These are phyloP conservation scores for Megalurothrips usitatus DNA, from an alignment of 2,888 invertebrate species.

Conservation along the genomic window DNA sequence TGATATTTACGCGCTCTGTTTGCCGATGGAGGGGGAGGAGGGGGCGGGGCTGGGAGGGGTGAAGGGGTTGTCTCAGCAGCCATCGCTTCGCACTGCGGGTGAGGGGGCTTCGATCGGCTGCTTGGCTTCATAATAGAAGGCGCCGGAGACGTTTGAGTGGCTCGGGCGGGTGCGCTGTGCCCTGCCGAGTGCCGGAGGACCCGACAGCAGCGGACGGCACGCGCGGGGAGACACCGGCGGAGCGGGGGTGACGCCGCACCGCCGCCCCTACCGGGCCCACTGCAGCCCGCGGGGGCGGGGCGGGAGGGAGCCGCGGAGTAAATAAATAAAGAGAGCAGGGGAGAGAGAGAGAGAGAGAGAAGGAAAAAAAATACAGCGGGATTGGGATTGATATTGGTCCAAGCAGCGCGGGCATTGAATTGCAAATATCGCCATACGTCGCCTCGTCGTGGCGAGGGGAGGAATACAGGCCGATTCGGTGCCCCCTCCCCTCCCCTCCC, in stretches of 20 bases:
- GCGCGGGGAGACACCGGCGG: too few species aligned
- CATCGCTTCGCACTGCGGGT: too few species aligned
- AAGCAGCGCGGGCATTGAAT: neutral
- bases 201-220: too few species aligned
- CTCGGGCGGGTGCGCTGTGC: too few species aligned
- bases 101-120: too few species aligned
- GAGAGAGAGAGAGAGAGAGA: neutral
- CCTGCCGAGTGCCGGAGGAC: too few species aligned
- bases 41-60: neutral
- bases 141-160: too few species aligned
- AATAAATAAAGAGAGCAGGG: neutral
- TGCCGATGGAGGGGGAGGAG: neutral
- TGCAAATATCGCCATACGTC: neutral
- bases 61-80: neutral
- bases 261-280: neutral
- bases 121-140: too few species aligned
- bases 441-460: neutral
- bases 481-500: neutral
- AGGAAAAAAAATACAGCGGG: neutral
- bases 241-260: too few species aligned
- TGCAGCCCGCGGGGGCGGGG: neutral
- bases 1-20: conserved; percentile 12
- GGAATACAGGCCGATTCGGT: neutral
- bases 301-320: neutral
- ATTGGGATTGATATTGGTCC: neutral